These are phyloP conservation scores for Sigmodon hispidus DNA, from an alignment of 2,113 vertebrate species.

Conservation along the genomic window DNA sequence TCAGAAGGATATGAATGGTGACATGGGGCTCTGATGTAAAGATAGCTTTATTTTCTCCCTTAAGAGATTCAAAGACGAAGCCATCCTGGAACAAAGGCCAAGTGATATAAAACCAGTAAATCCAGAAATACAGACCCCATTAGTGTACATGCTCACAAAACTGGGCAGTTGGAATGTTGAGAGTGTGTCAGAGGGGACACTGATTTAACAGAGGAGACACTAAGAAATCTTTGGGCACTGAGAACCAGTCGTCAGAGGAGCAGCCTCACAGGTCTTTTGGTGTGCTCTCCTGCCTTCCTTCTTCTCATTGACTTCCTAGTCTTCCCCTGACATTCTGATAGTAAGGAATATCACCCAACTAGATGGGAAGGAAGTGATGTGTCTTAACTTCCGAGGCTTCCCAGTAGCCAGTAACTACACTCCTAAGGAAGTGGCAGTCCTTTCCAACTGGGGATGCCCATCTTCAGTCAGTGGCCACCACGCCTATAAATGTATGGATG, in stretches of 20 bases:
- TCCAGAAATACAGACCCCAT: constrained; percentile 24
- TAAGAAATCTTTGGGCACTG: constrained; percentile 1
- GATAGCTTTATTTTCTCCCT: neutral
- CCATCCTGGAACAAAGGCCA: neutral
- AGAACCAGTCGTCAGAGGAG: neutral
- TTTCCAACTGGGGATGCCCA: neutral
- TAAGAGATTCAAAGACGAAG: neutral
- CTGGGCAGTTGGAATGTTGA: neutral
- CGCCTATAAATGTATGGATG: neutral
- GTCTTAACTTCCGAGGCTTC: neutral
- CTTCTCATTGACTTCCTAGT: neutral
- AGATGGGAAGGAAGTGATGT: neutral
- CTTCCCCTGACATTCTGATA: neutral
- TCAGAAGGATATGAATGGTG: neutral
- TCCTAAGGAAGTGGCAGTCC: neutral
- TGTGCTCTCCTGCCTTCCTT: neutral
- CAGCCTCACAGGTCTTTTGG: neutral
- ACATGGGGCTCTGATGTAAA: neutral
- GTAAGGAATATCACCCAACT: neutral
- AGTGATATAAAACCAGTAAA: constrained; percentile 7
- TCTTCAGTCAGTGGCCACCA: neutral
- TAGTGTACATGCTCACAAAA: neutral
- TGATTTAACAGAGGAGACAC: too few species aligned
- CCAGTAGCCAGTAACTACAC: neutral
- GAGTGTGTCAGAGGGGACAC: neutral